Evolutionary conservation across 2,888 invertebrate species (phyloP).

Genomic region (Odontocolon sp.): DNA sequence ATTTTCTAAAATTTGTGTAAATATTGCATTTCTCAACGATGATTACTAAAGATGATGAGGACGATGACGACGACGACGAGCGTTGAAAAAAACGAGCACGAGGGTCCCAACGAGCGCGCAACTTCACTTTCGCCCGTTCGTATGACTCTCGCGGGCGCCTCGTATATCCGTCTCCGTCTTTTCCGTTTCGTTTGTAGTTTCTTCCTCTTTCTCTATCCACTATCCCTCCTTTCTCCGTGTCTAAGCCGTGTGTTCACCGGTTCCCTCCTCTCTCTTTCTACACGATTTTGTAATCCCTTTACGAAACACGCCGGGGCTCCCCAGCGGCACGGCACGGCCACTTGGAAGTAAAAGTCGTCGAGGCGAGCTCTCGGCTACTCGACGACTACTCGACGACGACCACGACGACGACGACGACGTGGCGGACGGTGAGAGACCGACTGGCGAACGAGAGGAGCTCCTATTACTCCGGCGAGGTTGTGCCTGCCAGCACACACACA

Average conservation of each 20-base stretch:
- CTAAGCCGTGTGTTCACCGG: conserved; percentile 21
- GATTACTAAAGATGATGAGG: conserved; percentile 12
- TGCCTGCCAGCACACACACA: conserved; percentile 47
- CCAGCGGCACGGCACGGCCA: conserved; percentile 41
- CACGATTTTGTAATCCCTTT: conserved; percentile 77
- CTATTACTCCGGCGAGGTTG: conserved; percentile 57
- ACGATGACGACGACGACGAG: conserved; percentile 39
- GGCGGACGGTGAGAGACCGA: conserved; percentile 64
- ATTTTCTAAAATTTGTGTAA: neutral
- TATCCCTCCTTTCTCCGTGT: conserved; percentile 29
- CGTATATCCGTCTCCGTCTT: conserved; percentile 31
- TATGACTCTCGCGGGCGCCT: conserved; percentile 40
- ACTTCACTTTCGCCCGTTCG: conserved; percentile 64
- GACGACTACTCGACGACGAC: conserved; percentile 49
- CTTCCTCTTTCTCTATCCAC: conserved; percentile 29
- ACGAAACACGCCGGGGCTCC: conserved; percentile 69
- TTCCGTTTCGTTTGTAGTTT: conserved; percentile 9
- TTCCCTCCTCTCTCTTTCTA: conserved; percentile 66
- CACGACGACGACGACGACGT: conserved; percentile 53
- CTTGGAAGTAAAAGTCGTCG: conserved; percentile 62
- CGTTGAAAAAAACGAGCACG: conserved; percentile 48
- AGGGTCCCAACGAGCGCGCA: conserved; percentile 54
- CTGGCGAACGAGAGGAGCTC: conserved; percentile 64
- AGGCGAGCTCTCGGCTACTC: conserved; percentile 41
- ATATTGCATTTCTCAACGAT: conserved; percentile 5